Evolutionary conservation across 2,797 vertebrate genomes (phyloP), one percentile per base, ranked within the genome.

Genomic region (Spinus olivaceus): DNA sequence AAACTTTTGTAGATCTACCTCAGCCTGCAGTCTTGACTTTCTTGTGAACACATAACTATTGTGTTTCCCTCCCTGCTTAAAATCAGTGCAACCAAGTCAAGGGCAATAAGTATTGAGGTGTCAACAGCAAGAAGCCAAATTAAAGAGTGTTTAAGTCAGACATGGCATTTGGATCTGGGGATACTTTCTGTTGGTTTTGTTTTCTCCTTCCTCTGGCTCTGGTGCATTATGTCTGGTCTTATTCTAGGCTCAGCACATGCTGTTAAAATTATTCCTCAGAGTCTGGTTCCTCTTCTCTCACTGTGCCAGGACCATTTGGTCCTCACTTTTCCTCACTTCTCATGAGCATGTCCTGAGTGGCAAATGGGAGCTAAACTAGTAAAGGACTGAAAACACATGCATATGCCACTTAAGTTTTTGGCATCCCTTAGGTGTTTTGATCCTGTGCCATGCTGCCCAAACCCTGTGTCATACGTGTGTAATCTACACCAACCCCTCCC

Each of bases 401-500:
- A 25, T 39, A 24, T 59, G 12, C 47, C 37, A 23, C n/a, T 78
- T 92, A 27, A 17, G 18, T 46, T 87, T 79, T 46, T 88, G 70
- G 37, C 50, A 83, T 47, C 17, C 8, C 15, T 72, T 35, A 24
- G 1, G 25, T 56, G 28, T 73, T 66, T 63, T 61, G 21, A 49
- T 41, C 74, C 47, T 74, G 71, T 78, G 22, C 61, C 22, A 1
- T 72, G 70, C 74, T 91, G 81, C 63, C 54, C 50, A 59, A 59
- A 35, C 23, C 46, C 53, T 47, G 14, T 50, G 42, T 85, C 46
- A 35, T 46, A n/a, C 14, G 14, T 0, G 0, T 10, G 22, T 32
- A 15, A 57, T 18, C 50, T 74, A 25, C 47, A 78, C 57, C 57
- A 71, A 5, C 17, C 15, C 35, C 25, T 47, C 21, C 42, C 39